phyloP scores from a whole-genome alignment of 1,140 invertebrate genomes.

The Hyposmocoma kahamanoa region DNA sequence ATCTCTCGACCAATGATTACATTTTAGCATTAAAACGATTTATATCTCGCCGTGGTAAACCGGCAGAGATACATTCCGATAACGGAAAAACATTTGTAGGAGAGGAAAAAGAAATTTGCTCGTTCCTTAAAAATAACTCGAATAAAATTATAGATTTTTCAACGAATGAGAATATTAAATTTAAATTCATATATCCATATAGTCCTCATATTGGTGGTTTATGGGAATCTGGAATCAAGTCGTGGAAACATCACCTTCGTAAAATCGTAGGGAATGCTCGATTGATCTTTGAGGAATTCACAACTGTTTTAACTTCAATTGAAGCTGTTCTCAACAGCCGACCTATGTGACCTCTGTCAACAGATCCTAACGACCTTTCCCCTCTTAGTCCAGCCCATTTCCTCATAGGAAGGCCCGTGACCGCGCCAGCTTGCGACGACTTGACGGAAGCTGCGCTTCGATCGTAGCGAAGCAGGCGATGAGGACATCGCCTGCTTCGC shows the following conservation, averaged over 20 bases:
- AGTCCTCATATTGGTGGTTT: slow-evolving; percentile 3
- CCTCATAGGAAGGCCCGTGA: slow-evolving; percentile 17
- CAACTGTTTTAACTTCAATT: slow-evolving; percentile 14
- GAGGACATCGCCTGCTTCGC: neutral
- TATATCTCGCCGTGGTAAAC: slow-evolving; percentile 8
- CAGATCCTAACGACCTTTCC: slow-evolving; percentile 16
- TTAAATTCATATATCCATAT: slow-evolving; percentile 1
- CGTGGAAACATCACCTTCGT: neutral
- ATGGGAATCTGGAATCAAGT: slow-evolving; percentile 20
- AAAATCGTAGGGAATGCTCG: neutral
- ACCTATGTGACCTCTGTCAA: slow-evolving; percentile 12
- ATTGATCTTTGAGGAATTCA: neutral
- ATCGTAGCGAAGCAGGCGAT: too few relatives aligned
- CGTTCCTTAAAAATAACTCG: neutral
- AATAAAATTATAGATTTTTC: neutral
- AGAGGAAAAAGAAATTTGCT: neutral
- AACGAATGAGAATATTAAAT: neutral
- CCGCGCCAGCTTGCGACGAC: slow-evolving; percentile 5
- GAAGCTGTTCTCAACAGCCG: slow-evolving; percentile 19
- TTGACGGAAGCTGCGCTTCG: too few relatives aligned
- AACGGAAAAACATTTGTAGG: slow-evolving; percentile 28
- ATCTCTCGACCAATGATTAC: slow-evolving; percentile 33
- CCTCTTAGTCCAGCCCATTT: slow-evolving; percentile 25
- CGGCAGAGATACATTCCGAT: slow-evolving; percentile 26
- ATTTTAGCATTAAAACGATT: slow-evolving; percentile 28